A percentile compares a stretch with the other conserved stretches of the same genome.
These are phyloP conservation scores for Arctia plantaginis DNA, from an alignment of 2,888 invertebrate genomes.

Conservation along the genomic window DNA sequence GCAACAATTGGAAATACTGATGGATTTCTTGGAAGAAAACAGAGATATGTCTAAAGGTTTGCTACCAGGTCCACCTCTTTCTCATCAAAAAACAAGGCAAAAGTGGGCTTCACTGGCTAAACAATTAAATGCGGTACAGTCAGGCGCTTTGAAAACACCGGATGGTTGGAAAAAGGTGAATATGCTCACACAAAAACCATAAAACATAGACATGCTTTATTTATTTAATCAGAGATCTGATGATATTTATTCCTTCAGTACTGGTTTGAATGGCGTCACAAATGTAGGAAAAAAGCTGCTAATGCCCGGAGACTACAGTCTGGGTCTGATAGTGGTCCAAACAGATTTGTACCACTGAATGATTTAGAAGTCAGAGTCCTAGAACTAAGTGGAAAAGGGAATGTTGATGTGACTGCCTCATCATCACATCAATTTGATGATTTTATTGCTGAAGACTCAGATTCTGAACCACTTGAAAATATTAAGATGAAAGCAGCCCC, in stretches of 20 bases:
- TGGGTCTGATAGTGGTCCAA: slow-evolving; percentile 57
- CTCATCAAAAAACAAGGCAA: slow-evolving; percentile 67
- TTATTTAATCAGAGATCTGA: background rate
- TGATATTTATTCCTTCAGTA: slow-evolving; percentile 60
- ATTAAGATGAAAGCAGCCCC: slow-evolving; percentile 55
- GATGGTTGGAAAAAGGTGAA: slow-evolving; percentile 78
- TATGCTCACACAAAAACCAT: background rate
- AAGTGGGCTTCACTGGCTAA: slow-evolving; percentile 75
- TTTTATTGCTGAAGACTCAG: slow-evolving; percentile 68
- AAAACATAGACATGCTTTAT: background rate
- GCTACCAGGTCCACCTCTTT: slow-evolving; percentile 64
- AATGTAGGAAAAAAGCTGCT: slow-evolving; percentile 77
- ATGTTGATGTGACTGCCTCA: slow-evolving; percentile 51
- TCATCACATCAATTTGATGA: slow-evolving; percentile 64
- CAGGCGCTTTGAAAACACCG: slow-evolving; percentile 72
- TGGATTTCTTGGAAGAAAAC: slow-evolving; percentile 75
- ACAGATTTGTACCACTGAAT: slow-evolving; percentile 71
- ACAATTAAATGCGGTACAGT: slow-evolving; percentile 71
- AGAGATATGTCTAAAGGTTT: slow-evolving; percentile 72
- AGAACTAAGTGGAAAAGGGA: slow-evolving; percentile 68
- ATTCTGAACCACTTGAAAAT: slow-evolving; percentile 67
- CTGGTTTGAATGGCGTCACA: slow-evolving; percentile 81
- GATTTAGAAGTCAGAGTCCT: slow-evolving; percentile 77
- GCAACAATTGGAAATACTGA: slow-evolving; percentile 72
- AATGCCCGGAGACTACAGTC: slow-evolving; percentile 66